phyloP scores from a whole-genome alignment of 2,113 vertebrate species.

The Spea multiplicata region DNA sequence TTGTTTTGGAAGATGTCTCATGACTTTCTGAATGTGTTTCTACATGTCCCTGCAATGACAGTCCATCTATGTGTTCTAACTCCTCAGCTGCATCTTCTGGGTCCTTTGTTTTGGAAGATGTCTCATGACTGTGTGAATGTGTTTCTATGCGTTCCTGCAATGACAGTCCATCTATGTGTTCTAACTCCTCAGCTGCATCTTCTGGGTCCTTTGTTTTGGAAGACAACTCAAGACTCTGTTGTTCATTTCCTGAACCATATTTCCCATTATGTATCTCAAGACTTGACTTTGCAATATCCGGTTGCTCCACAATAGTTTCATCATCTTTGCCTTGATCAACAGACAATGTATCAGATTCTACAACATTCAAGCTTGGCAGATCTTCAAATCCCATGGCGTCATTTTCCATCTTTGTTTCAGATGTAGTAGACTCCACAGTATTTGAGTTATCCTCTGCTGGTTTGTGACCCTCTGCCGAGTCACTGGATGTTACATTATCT shows the following conservation, averaged over 20 bases:
- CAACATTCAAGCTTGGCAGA: not conserved
- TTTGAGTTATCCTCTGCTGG: not conserved
- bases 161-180: not conserved
- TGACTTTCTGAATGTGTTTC: not conserved
- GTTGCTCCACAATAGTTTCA: not conserved
- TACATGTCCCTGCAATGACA: not conserved
- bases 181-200: not conserved
- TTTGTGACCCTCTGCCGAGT: not conserved
- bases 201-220: not conserved
- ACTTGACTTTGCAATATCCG: not conserved
- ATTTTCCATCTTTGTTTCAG: constrained; percentile 8
- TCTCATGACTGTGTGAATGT: not conserved
- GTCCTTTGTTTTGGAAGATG: not conserved
- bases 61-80: not conserved
- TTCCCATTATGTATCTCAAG: constrained; percentile 6
- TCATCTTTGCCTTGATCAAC: not conserved
- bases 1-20: not conserved
- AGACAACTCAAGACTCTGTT: not conserved
- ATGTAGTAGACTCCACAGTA: not conserved
- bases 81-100: too few relatives aligned
- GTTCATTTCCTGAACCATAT: constrained; percentile 25
- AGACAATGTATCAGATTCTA: not conserved
- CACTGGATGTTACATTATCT: not conserved
- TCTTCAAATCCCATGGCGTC: not conserved
- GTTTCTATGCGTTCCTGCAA: not conserved